Conservation (phyloP, 2,888 invertebrate species). For the Caenorhabditis sp. region DNA sequence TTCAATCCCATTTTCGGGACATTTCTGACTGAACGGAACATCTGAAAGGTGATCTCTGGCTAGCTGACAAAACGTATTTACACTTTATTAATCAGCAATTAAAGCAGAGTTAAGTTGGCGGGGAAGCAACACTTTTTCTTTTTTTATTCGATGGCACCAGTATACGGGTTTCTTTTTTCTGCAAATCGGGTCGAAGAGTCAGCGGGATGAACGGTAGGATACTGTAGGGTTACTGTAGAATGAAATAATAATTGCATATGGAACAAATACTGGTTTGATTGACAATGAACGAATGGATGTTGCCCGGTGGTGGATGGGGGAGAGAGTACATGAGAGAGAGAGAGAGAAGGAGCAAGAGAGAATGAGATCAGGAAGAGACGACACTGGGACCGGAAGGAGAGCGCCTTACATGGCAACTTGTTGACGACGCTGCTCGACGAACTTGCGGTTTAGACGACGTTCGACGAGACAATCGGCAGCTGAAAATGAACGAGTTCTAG, state of each 20-base stretch:
- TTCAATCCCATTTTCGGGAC: not conserved
- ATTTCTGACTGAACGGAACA: slow-evolving; percentile 22
- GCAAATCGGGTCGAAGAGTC: slow-evolving; percentile 36
- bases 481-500: slow-evolving; percentile 45
- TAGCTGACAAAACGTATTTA: slow-evolving; percentile 9
- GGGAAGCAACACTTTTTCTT: slow-evolving; percentile 17
- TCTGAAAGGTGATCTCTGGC: slow-evolving; percentile 21
- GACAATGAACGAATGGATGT: slow-evolving; percentile 49
- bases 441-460: slow-evolving; percentile 66
- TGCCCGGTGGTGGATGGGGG: slow-evolving; percentile 40
- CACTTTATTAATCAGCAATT: slow-evolving; percentile 43
- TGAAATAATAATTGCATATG: slow-evolving; percentile 42
- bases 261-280: slow-evolving; percentile 38
- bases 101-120: slow-evolving; percentile 9
- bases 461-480: slow-evolving; percentile 69
- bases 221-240: not conserved
- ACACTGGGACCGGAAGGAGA: slow-evolving; percentile 16
- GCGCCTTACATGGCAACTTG: slow-evolving; percentile 69
- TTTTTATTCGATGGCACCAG: slow-evolving; percentile 41
- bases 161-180: slow-evolving; percentile 14
- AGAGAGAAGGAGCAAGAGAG: slow-evolving; percentile 16
- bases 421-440: slow-evolving; percentile 67
- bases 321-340: slow-evolving; percentile 34
- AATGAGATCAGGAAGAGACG: slow-evolving; percentile 36
- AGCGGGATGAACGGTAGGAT: not conserved